A percentile compares a stretch with the other conserved stretches of the same genome.
phyloP scores from a whole-genome alignment of 2,888 invertebrate genomes.

The Tetrapedia diversipes region DNA sequence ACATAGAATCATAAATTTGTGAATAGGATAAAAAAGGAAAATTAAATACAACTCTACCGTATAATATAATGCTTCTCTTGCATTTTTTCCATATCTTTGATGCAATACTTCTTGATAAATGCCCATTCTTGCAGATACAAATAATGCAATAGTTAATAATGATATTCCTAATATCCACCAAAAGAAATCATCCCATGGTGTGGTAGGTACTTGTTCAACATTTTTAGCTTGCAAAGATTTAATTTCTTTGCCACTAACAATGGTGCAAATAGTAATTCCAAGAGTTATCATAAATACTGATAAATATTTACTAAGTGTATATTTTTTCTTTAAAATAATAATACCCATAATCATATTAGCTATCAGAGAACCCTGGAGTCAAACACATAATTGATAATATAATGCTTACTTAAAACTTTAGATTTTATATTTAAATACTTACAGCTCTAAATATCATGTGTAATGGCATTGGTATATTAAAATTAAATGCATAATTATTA shows the following conservation, averaged over 20 bases:
- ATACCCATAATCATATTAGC: slow-evolving; percentile 98
- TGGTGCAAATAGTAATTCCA: slow-evolving; percentile 96
- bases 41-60: slow-evolving; percentile 84
- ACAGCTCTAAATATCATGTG: slow-evolving; percentile 99
- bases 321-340: slow-evolving; percentile 92
- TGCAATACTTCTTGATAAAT: slow-evolving; percentile 96
- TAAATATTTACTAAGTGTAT: slow-evolving; percentile 92
- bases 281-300: slow-evolving; percentile 96
- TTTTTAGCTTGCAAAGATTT: slow-evolving; percentile 82
- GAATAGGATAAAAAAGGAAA: not conserved
- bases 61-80: slow-evolving; percentile 93
- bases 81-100: slow-evolving; percentile 93
- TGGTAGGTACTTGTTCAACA: slow-evolving; percentile 80
- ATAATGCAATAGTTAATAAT: slow-evolving; percentile 93
- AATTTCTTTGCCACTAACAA: slow-evolving; percentile 91
- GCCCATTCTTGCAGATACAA: slow-evolving; percentile 97
- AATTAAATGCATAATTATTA: slow-evolving; percentile 97
- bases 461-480: slow-evolving; percentile 98
- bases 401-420: not conserved
- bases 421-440: slow-evolving; percentile 79
- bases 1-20: not conserved
- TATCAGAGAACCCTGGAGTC: slow-evolving; percentile 93
- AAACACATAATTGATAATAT: not conserved
- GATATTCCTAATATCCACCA: slow-evolving; percentile 89
- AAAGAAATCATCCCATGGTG: slow-evolving; percentile 84